Evolutionary conservation across 2,888 invertebrate genomes (phyloP).

Genomic region (Smittia aterrima): DNA sequence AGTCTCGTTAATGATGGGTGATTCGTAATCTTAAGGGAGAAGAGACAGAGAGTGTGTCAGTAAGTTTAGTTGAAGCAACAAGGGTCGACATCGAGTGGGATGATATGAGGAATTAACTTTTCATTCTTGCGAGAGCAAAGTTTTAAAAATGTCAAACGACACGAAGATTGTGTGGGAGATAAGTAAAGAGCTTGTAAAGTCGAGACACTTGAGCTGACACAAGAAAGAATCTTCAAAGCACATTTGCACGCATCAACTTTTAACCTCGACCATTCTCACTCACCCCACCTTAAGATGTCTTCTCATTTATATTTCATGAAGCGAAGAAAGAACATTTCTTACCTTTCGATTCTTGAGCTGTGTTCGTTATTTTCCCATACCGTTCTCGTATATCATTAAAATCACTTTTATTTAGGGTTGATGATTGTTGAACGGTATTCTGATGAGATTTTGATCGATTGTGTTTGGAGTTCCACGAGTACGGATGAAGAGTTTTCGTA

Average conservation of each 20-base stretch:
- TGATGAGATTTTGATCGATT: constrained; percentile 49
- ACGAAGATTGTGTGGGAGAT: not conserved
- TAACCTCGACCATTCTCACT: not conserved
- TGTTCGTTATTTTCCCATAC: constrained; percentile 29
- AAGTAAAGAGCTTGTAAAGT: not conserved
- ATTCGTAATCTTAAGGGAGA: constrained; percentile 27
- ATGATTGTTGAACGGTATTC: constrained; percentile 41
- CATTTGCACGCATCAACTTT: not conserved
- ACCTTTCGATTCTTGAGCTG: constrained; percentile 39
- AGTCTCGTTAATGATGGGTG: constrained; percentile 32
- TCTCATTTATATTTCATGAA: constrained; percentile 5
- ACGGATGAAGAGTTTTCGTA: constrained; percentile 52
- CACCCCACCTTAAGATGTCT: not conserved
- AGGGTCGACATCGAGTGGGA: not conserved
- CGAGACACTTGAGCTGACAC: not conserved
- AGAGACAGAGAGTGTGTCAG: not conserved
- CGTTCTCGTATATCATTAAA: constrained; percentile 38
- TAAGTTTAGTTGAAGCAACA: not conserved
- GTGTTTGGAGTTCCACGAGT: constrained; percentile 49
- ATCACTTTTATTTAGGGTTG: constrained; percentile 31
- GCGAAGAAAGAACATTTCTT: not conserved
- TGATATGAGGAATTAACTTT: too few species aligned
- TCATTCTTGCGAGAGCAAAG: not conserved
- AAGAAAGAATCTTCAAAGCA: not conserved
- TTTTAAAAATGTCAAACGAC: not conserved